These are phyloP conservation scores for Spatula clypeata DNA, from an alignment of 2,797 vertebrate genomes.

Conservation along the genomic window DNA sequence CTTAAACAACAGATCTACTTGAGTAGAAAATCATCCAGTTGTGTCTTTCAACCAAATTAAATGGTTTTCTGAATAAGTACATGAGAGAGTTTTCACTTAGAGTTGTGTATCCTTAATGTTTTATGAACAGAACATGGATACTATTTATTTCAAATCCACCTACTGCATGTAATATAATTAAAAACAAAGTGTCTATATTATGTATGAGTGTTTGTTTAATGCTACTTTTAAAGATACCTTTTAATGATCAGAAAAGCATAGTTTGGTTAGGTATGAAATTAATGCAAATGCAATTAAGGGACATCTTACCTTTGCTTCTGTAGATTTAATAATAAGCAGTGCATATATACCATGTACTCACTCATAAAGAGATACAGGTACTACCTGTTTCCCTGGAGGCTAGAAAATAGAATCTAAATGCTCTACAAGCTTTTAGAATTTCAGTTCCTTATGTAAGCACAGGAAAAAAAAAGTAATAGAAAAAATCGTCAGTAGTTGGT, in stretches of 20 bases:
- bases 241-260: background rate
- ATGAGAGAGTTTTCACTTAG: background rate
- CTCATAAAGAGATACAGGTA: background rate
- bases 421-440: background rate
- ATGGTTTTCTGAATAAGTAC: background rate
- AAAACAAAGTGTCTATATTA: background rate
- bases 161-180: background rate
- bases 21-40: background rate
- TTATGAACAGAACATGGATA: background rate
- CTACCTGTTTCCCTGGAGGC: background rate
- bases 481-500: background rate
- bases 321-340: background rate
- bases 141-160: background rate
- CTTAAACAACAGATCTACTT: background rate
- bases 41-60: background rate
- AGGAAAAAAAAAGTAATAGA: too few species aligned
- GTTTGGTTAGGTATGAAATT: background rate
- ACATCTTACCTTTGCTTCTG: background rate
- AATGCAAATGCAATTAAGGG: background rate
- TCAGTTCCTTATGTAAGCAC: background rate
- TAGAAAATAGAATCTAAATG: background rate
- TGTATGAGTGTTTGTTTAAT: background rate
- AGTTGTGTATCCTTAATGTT: background rate
- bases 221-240: slow-evolving; percentile 13
- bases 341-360: background rate